Evolutionary conservation across 2,113 vertebrate genomes (phyloP).

Genomic region (Equus przewalskii): DNA sequence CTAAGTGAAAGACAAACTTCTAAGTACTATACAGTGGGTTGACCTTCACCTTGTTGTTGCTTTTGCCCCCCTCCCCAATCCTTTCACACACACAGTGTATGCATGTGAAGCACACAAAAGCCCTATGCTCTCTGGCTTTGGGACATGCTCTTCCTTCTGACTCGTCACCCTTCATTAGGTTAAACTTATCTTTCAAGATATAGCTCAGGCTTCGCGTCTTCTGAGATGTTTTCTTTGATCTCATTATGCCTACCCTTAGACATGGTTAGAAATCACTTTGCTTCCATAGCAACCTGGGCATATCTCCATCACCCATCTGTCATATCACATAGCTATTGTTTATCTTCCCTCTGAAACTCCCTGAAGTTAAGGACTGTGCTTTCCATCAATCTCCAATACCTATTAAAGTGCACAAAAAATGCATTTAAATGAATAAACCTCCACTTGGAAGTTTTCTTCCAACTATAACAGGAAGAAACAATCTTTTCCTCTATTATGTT

Average conservation of each 20-base stretch:
- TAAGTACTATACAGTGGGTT: not conserved
- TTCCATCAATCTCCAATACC: not conserved
- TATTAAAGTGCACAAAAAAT: not conserved
- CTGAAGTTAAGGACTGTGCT: not conserved
- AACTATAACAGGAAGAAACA: not conserved
- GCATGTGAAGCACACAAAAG: not conserved
- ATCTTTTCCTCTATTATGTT: not conserved
- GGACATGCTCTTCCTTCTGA: not conserved
- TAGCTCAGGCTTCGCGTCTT: not conserved
- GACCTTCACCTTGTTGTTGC: not conserved
- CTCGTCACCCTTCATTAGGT: not conserved
- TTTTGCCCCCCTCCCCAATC: not conserved
- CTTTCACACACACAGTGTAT: not conserved
- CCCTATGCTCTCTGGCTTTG: not conserved
- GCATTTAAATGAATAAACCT: not conserved
- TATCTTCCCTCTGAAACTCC: not conserved
- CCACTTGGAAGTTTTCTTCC: not conserved
- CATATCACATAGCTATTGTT: not conserved
- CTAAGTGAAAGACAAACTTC: not conserved
- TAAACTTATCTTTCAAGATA: constrained; percentile 1
- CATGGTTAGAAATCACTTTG: not conserved
- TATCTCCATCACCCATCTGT: not conserved
- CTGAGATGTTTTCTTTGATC: not conserved
- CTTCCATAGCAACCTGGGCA: not conserved
- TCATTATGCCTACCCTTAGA: not conserved